phyloP scores from a whole-genome alignment of 2,113 vertebrate genomes.

The Bubalus kerabau region DNA sequence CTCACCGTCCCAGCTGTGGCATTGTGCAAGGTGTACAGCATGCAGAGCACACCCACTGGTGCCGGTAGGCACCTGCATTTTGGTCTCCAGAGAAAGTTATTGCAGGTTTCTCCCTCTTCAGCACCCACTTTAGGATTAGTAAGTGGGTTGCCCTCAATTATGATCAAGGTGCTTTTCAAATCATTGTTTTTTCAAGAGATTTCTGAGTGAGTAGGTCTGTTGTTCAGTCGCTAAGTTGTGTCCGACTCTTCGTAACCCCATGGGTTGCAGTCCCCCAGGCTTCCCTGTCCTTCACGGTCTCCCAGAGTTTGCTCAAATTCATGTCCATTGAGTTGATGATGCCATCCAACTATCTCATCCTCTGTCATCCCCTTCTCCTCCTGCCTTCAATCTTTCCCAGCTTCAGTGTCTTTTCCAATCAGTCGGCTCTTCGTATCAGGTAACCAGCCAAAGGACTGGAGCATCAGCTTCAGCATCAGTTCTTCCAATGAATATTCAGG shows the following conservation, averaged over 20 bases:
- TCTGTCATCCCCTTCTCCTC: neutral
- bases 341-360: neutral
- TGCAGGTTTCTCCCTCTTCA: neutral
- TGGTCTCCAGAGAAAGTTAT: neutral
- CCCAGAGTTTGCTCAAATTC: neutral
- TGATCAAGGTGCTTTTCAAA: neutral
- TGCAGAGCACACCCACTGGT: neutral
- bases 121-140: neutral
- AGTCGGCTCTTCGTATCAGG: neutral
- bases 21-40: neutral
- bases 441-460: neutral
- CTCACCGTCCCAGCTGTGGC: neutral
- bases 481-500: neutral
- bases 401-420: neutral
- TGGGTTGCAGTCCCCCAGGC: neutral
- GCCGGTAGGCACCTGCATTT: neutral
- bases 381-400: neutral
- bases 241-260: neutral
- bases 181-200: neutral
- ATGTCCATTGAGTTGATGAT: neutral
- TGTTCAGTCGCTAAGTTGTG: neutral
- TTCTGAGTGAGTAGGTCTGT: neutral
- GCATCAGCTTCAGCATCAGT: neutral
- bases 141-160: neutral
- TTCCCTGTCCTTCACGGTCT: neutral